Evolutionary conservation across 2,888 invertebrate species (phyloP).

Genomic region (Tipula unca): DNA sequence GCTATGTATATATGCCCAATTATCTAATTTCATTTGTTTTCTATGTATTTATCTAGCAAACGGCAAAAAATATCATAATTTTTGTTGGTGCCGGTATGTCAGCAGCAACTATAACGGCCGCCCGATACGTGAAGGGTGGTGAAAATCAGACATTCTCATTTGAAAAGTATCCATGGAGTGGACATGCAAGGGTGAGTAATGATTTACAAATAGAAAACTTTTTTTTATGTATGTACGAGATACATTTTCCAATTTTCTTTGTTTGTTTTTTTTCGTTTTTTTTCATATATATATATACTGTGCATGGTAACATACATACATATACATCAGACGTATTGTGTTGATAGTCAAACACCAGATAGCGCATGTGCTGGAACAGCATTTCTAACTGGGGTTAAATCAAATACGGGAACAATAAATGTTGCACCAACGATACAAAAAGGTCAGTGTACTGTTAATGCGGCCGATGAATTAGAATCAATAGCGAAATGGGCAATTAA

Average conservation of each 20-base stretch:
- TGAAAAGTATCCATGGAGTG: conserved; percentile 19
- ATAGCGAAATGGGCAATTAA: conserved; percentile 50
- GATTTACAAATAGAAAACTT: background rate
- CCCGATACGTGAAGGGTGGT: background rate
- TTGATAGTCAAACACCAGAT: conserved; percentile 45
- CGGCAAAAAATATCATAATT: conserved; percentile 17
- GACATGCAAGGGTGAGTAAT: conserved; percentile 1
- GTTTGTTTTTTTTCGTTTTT: background rate
- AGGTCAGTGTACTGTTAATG: conserved; percentile 44
- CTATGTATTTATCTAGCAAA: conserved; percentile 9
- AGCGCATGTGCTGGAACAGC: conserved; percentile 49
- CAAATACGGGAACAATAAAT: conserved; percentile 44
- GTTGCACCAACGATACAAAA: conserved; percentile 43
- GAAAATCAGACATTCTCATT: conserved; percentile 1
- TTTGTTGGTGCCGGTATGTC: conserved; percentile 18
- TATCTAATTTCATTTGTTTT: background rate
- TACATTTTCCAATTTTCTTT: background rate
- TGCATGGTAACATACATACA: background rate
- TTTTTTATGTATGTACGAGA: background rate
- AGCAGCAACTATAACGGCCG: background rate
- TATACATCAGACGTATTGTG: conserved; percentile 47
- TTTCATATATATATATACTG: background rate
- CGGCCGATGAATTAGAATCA: conserved; percentile 43
- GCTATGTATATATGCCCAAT: background rate
- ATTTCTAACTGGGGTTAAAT: conserved; percentile 46